Percentiles rank a stretch among this genome's conserved stretches.
Evolutionary conservation across 2,888 invertebrate genomes (phyloP).

Genomic region (Formica aserva): DNA sequence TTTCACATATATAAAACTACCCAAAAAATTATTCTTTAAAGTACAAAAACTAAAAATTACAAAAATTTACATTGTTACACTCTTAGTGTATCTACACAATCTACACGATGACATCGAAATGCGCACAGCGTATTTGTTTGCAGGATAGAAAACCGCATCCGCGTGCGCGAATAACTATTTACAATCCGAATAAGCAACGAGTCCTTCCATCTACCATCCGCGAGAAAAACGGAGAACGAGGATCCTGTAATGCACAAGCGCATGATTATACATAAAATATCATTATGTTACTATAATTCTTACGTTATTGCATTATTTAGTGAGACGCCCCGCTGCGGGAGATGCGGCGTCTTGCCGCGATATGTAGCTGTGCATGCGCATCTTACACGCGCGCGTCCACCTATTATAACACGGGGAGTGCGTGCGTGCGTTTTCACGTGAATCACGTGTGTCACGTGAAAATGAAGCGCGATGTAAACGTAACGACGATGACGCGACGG

Average conservation of each 20-base stretch:
- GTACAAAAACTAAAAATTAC: background rate
- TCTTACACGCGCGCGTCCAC: constrained; percentile 59
- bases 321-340: constrained; percentile 80
- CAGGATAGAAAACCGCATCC: constrained; percentile 13
- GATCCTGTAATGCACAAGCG: constrained; percentile 65
- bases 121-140: background rate
- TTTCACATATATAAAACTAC: background rate
- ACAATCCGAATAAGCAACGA: constrained; percentile 24
- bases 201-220: constrained; percentile 36
- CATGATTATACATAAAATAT: constrained; percentile 85
- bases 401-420: constrained; percentile 67
- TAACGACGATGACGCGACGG: constrained; percentile 1
- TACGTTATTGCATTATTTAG: constrained; percentile 85
- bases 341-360: constrained; percentile 78
- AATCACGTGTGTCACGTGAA: constrained; percentile 54
- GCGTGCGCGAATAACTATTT: constrained; percentile 20
- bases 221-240: constrained; percentile 57
- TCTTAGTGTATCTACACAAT: background rate
- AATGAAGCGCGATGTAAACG: constrained; percentile 57
- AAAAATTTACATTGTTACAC: background rate
- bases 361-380: constrained; percentile 65
- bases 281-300: constrained; percentile 85
- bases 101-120: constrained; percentile 23
- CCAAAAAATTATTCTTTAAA: background rate
- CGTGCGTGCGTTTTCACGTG: constrained; percentile 59